phyloP scores from a whole-genome alignment of 2,113 vertebrate genomes.

The Mustelus asterias region DNA sequence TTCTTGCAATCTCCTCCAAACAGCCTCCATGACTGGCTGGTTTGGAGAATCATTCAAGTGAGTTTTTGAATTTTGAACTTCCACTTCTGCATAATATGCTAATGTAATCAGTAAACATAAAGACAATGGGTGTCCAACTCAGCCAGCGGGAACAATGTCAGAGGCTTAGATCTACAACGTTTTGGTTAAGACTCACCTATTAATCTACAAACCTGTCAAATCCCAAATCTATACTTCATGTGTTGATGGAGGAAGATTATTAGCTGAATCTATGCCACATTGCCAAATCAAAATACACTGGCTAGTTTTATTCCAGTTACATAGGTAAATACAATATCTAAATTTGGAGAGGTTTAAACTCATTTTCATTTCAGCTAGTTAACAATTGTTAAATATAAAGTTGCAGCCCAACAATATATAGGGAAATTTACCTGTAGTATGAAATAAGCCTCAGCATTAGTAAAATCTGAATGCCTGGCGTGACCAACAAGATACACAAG shows the following conservation, averaged over 20 bases:
- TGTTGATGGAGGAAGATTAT: background rate
- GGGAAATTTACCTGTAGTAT: background rate
- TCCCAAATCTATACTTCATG: background rate
- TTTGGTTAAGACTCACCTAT: background rate
- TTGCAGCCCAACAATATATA: background rate
- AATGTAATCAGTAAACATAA: background rate
- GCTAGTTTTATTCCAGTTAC: background rate
- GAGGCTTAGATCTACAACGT: background rate
- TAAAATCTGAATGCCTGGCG: background rate
- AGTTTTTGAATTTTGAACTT: background rate
- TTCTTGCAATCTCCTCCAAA: background rate
- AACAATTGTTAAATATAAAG: background rate
- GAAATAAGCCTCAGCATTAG: background rate
- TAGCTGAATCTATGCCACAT: background rate
- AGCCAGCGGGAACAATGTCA: background rate
- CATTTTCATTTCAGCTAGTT: background rate
- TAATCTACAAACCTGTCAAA: background rate
- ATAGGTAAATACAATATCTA: background rate
- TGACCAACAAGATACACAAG: background rate
- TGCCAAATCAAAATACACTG: background rate
- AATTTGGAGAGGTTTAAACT: background rate
- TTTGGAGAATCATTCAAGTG: background rate
- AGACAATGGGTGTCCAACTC: background rate
- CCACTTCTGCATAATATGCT: background rate
- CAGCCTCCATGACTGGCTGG: background rate